phyloP scores from a whole-genome alignment of 2,113 vertebrate species.

The Myxocyprinus asiaticus region DNA sequence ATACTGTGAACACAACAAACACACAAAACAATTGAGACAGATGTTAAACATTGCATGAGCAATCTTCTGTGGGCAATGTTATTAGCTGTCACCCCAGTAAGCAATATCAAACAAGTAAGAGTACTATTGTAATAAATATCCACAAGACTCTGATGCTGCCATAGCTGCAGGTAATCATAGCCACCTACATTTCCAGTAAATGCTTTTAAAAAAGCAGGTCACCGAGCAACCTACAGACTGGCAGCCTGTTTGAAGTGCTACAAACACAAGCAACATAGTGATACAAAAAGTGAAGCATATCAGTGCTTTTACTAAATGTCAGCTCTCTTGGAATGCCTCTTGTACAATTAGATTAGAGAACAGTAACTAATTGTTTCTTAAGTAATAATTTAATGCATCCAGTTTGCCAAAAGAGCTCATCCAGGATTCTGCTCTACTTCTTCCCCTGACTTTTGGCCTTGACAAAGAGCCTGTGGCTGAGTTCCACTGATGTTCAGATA shows the following conservation, averaged over 20 bases:
- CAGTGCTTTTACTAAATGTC: too few species aligned
- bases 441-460: not conserved
- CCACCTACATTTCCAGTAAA: constrained; percentile 14
- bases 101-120: too few species aligned
- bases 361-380: too few species aligned
- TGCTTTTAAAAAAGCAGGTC: constrained; percentile 3
- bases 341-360: too few species aligned
- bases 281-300: too few species aligned
- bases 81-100: not conserved
- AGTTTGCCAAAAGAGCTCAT: not conserved
- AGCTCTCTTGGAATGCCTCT: too few species aligned
- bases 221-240: too few species aligned
- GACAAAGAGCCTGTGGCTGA: not conserved
- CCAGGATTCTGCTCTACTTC: not conserved
- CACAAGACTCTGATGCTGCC: too few species aligned
- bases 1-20: constrained; percentile 57
- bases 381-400: not conserved
- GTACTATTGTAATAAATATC: too few species aligned
- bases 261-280: too few species aligned
- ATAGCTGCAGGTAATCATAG: not conserved
- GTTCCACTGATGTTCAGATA: constrained; percentile 32
- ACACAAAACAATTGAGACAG: not conserved
- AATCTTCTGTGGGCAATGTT: not conserved
- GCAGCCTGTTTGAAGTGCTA: too few species aligned
- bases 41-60: not conserved